phyloP scores from a whole-genome alignment of 2,797 vertebrate species.

The Rousettus madagascariensis region DNA sequence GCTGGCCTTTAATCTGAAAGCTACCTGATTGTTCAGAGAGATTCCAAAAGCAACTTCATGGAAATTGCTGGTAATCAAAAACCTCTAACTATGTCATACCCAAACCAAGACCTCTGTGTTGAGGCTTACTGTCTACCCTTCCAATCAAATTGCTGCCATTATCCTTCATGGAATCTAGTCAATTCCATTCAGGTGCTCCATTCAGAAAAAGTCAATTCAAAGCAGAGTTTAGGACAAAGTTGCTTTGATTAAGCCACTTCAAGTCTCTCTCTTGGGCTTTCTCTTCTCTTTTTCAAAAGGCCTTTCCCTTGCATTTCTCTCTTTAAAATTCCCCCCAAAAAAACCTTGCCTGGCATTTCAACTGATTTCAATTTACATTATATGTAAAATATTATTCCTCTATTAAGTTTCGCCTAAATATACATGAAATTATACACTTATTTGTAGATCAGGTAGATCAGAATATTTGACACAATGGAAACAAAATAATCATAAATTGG shows the following conservation, averaged over 20 bases:
- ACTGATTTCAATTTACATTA: background rate
- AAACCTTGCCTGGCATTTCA: background rate
- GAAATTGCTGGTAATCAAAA: background rate
- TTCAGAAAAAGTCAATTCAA: background rate
- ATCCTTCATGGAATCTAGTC: background rate
- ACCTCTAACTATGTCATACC: background rate
- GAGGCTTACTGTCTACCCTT: background rate
- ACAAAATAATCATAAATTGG: background rate
- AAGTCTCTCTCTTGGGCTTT: background rate
- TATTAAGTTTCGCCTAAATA: constrained; percentile 23
- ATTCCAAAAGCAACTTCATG: background rate
- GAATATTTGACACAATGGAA: constrained; percentile 21
- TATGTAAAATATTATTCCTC: background rate
- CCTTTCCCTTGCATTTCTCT: background rate
- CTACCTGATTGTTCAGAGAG: background rate
- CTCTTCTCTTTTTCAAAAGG: background rate
- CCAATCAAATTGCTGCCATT: background rate
- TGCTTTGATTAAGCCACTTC: background rate
- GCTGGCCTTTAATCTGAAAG: background rate
- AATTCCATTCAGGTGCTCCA: background rate
- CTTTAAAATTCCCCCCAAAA: background rate
- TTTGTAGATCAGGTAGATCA: background rate
- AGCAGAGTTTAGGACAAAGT: background rate
- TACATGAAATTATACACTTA: background rate
- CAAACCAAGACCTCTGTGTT: background rate